phyloP scores from a whole-genome alignment of 2,797 vertebrate genomes.

The Sarcoramphus papa region DNA sequence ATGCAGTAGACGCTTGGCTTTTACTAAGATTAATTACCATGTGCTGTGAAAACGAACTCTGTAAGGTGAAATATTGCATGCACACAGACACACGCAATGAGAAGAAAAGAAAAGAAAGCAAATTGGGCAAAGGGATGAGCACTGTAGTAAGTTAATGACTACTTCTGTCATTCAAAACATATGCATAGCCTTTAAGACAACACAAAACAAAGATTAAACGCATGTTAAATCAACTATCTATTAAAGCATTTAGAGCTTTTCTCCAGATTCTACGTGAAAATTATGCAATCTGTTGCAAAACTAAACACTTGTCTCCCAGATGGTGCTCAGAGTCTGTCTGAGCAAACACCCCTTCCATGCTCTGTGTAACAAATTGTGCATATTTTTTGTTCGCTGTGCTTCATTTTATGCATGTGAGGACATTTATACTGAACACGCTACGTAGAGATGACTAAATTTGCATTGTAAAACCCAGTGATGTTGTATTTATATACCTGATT shows the following conservation, averaged over 20 bases:
- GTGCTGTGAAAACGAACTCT: constrained; percentile 66
- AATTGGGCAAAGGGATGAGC: constrained; percentile 57
- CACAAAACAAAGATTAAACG: constrained; percentile 74
- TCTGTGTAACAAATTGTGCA: constrained; percentile 60
- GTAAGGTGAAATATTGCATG: constrained; percentile 69
- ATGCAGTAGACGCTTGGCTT: constrained; percentile 74
- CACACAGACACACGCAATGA: neutral
- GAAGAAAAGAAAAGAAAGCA: constrained; percentile 48
- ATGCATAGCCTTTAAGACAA: constrained; percentile 76
- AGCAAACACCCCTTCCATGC: constrained; percentile 68
- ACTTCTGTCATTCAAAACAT: constrained; percentile 74
- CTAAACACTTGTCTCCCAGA: constrained; percentile 75
- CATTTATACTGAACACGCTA: constrained; percentile 36
- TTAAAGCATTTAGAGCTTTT: constrained; percentile 76
- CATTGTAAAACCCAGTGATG: constrained; percentile 35
- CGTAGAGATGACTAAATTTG: constrained; percentile 26
- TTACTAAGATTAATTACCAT: constrained; percentile 80
- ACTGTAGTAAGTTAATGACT: constrained; percentile 72
- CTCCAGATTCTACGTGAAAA: constrained; percentile 75
- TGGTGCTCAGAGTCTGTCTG: constrained; percentile 72
- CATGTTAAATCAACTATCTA: constrained; percentile 76
- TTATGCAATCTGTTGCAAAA: constrained; percentile 80
- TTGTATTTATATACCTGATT: constrained; percentile 19
- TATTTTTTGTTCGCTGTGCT: constrained; percentile 48
- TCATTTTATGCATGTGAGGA: constrained; percentile 62